Conservation (phyloP, 2,113 vertebrate species). For the Siphamia tubifer region DNA sequence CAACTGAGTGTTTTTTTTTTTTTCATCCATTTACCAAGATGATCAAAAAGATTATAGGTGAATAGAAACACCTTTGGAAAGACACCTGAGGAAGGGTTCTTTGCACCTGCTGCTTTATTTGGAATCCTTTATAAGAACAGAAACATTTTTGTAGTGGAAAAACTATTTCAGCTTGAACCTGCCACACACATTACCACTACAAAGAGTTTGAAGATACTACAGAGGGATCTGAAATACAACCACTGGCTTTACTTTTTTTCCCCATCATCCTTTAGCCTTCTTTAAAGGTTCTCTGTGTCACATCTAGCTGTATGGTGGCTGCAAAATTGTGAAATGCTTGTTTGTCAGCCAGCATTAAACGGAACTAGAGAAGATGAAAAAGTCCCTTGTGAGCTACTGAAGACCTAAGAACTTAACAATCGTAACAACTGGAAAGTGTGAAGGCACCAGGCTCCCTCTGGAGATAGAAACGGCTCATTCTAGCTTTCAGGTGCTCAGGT, state of each 20-base stretch:
- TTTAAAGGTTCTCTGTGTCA: too few species aligned
- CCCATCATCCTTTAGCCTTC: constrained; percentile 5
- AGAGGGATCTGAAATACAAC: constrained; percentile 6
- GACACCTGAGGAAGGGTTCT: background rate
- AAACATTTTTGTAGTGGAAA: background rate
- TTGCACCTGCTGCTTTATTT: background rate
- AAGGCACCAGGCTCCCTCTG: too few species aligned
- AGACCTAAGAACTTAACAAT: too few species aligned
- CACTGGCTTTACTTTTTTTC: background rate
- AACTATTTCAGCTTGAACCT: background rate
- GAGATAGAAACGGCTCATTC: too few species aligned
- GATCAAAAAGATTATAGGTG: background rate
- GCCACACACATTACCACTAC: background rate
- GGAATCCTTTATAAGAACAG: background rate
- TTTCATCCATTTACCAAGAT: background rate
- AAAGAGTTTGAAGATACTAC: constrained; percentile 7
- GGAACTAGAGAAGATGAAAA: too few species aligned
- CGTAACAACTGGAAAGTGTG: too few species aligned
- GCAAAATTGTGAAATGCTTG: too few species aligned
- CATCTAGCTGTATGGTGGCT: too few species aligned
- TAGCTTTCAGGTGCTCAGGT: too few species aligned
- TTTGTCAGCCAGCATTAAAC: too few species aligned
- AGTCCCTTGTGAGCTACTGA: too few species aligned
- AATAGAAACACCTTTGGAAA: background rate
- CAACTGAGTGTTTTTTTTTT: background rate